A percentile compares a stretch with the other conserved stretches of the same genome.
Conservation (phyloP, 2,113 vertebrate species). For the Grantiella picta region DNA sequence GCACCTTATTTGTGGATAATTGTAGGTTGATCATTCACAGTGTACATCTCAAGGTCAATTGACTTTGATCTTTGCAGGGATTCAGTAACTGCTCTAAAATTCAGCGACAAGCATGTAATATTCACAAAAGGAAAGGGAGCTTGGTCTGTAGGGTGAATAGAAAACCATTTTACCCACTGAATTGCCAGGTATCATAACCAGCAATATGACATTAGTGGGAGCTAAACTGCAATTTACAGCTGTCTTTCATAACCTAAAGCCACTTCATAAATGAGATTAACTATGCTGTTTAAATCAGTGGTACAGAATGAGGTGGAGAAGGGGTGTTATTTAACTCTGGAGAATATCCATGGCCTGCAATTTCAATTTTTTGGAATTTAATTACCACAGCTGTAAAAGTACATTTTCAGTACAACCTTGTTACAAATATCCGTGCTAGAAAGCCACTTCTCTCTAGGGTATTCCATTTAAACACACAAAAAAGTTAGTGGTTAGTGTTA, state of each 20-base stretch:
- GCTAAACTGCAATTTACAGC: conserved; percentile 3
- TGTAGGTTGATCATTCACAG: background rate
- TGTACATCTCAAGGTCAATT: background rate
- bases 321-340: background rate
- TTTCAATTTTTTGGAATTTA: conserved; percentile 5
- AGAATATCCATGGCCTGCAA: background rate
- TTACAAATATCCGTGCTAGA: background rate
- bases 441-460: background rate
- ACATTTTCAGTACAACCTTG: background rate
- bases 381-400: background rate
- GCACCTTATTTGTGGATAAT: background rate
- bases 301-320: background rate
- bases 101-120: background rate
- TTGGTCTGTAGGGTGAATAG: background rate
- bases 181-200: background rate
- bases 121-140: background rate
- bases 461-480: background rate
- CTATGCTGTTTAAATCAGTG: background rate
- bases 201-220: background rate
- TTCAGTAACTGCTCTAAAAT: background rate
- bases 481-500: background rate
- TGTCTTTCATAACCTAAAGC: conserved; percentile 1
- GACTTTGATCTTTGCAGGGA: background rate
- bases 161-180: background rate
- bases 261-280: conserved; percentile 3